phyloP scores from a whole-genome alignment of 2,797 vertebrate species.

The Sebastolobus alascanus region DNA sequence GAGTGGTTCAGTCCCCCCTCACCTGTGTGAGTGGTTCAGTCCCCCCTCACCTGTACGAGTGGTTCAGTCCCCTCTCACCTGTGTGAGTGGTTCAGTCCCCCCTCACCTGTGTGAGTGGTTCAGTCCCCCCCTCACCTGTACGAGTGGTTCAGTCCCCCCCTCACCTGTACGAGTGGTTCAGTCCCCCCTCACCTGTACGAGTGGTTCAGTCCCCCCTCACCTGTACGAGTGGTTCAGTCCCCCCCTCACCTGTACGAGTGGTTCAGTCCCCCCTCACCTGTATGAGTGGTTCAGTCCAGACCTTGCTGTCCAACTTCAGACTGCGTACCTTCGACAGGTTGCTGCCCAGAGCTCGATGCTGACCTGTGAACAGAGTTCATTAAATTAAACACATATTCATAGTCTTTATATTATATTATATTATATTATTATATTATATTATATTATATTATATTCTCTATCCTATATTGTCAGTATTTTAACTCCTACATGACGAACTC shows the following conservation, averaged over 20 bases:
- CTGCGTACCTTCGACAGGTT: conserved; percentile 84
- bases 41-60: too few relatives aligned
- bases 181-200: not conserved
- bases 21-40: not conserved
- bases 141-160: too few relatives aligned
- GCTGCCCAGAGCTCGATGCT: conserved; percentile 78
- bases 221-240: not conserved
- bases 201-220: not conserved
- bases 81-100: not conserved
- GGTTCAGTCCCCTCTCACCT: not conserved
- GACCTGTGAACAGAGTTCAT: conserved; percentile 59
- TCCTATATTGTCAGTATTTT: too few relatives aligned
- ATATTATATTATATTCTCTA: too few relatives aligned
- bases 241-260: not conserved
- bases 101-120: not conserved
- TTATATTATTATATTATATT: too few relatives aligned
- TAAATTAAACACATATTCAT: too few relatives aligned
- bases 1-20: not conserved
- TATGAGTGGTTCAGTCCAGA: conserved; percentile 77
- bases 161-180: not conserved
- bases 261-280: not conserved
- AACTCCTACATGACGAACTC: too few relatives aligned
- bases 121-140: too few relatives aligned
- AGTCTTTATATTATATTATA: too few relatives aligned
- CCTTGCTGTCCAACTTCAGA: conserved; percentile 84